These are phyloP conservation scores for Eurois occulta DNA, from an alignment of 2,888 invertebrate species.

Conservation along the genomic window DNA sequence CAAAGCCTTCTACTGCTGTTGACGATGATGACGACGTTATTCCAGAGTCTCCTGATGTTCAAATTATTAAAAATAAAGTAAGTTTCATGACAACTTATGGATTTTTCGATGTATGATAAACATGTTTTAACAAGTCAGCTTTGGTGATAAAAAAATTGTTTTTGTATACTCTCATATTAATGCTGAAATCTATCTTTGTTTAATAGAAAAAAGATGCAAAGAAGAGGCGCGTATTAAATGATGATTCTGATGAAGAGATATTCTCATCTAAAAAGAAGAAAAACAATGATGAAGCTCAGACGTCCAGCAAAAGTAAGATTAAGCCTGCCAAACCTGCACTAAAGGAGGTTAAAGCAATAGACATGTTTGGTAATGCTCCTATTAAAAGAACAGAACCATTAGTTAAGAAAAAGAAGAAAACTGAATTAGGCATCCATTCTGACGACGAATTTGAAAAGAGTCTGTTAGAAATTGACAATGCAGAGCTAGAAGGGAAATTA, in stretches of 20 bases:
- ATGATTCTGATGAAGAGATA: constrained; percentile 67
- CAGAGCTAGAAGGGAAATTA: constrained; percentile 68
- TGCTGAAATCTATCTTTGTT: background rate
- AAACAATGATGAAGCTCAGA: constrained; percentile 77
- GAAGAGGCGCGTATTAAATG: constrained; percentile 54
- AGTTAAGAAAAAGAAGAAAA: constrained; percentile 84
- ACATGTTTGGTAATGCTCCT: constrained; percentile 92
- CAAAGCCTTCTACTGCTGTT: constrained; percentile 68
- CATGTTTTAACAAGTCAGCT: background rate
- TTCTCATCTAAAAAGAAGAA: constrained; percentile 57
- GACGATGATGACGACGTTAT: constrained; percentile 91
- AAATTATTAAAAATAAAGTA: constrained; percentile 85
- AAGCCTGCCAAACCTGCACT: constrained; percentile 71
- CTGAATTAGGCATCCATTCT: constrained; percentile 90
- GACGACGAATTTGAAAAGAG: constrained; percentile 94
- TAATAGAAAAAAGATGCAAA: constrained; percentile 61
- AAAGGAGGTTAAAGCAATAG: constrained; percentile 86
- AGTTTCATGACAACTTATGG: background rate
- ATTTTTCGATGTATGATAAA: background rate
- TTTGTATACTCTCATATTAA: background rate
- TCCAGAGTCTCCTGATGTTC: constrained; percentile 90
- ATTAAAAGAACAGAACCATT: constrained; percentile 90
- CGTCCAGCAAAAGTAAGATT: constrained; percentile 73
- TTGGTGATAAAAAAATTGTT: background rate
- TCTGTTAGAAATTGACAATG: constrained; percentile 91